Evolutionary conservation across 2,888 invertebrate genomes (phyloP).

Genomic region (Drosophila testacea): DNA sequence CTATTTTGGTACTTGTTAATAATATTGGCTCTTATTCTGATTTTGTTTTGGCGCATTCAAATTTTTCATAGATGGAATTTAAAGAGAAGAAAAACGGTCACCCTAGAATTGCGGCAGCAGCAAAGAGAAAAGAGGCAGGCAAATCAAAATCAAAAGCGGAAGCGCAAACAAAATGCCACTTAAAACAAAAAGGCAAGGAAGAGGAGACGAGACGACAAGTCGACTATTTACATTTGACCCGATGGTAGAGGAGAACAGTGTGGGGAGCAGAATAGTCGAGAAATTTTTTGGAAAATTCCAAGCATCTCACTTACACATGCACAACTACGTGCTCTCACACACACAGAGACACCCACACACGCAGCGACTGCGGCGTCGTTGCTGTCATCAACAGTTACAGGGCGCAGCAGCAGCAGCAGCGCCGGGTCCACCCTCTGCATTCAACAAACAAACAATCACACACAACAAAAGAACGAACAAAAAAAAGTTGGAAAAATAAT

Average conservation of each 20-base stretch:
- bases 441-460: constrained; percentile 13
- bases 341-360: constrained; percentile 49
- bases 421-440: constrained; percentile 46
- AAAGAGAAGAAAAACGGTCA: constrained; percentile 26
- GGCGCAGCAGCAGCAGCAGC: constrained; percentile 47
- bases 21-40: no score
- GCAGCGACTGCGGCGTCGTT: constrained; percentile 14
- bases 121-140: constrained; percentile 14
- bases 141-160: constrained; percentile 64
- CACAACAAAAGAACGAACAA: constrained; percentile 12
- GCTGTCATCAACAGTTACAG: constrained; percentile 34
- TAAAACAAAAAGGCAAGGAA: constrained; percentile 56
- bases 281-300: constrained; percentile 78
- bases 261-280: constrained; percentile 41
- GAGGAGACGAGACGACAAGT: constrained; percentile 38
- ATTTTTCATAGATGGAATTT: not conserved
- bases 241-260: constrained; percentile 1
- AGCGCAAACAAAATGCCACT: constrained; percentile 72
- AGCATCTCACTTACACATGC: constrained; percentile 54
- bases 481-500: constrained; percentile 23
- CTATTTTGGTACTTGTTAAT: no score
- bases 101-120: not conserved
- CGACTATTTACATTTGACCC: constrained; percentile 36
- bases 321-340: constrained; percentile 15
- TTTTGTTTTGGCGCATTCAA: no score